phyloP scores from a whole-genome alignment of 2,888 invertebrate genomes.

The Anarsia innoxiella region DNA sequence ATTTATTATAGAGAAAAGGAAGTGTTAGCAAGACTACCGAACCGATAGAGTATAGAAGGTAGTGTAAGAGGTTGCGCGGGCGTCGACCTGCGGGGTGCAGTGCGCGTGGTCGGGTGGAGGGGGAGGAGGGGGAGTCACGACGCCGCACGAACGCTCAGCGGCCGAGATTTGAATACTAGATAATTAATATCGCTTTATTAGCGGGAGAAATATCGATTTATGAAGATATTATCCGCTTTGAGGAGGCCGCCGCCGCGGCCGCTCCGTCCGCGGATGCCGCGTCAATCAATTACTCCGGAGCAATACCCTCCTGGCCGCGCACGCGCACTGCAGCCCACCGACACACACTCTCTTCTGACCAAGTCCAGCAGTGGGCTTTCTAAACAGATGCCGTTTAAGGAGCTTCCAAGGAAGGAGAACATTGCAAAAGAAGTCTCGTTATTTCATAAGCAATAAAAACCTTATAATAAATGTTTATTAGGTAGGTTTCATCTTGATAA shows the following conservation, averaged over 20 bases:
- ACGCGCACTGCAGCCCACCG: not conserved
- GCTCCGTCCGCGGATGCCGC: conserved; percentile 24
- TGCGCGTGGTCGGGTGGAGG: conserved; percentile 21
- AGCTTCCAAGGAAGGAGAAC: no score
- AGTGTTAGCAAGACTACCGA: no score
- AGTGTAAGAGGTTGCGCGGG: not conserved
- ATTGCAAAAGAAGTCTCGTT: no score
- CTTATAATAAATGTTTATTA: no score
- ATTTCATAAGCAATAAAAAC: no score
- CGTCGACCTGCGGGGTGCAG: conserved; percentile 19
- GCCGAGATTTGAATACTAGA: conserved; percentile 72
- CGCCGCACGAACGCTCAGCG: conserved; percentile 51
- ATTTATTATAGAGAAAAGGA: no score
- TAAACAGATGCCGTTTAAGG: no score
- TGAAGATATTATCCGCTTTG: conserved; percentile 66
- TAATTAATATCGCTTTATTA: conserved; percentile 75
- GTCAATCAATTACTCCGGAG: conserved; percentile 16
- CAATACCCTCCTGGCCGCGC: not conserved
- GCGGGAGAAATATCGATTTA: conserved; percentile 66
- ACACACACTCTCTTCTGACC: not conserved
- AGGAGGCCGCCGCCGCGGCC: conserved; percentile 36
- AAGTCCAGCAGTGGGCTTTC: no score
- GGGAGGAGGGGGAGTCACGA: conserved; percentile 43
- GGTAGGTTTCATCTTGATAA: no score
- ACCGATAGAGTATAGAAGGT: no score